phyloP scores from a whole-genome alignment of 2,797 vertebrate genomes.

The Myiothlypis chrysogaster region DNA sequence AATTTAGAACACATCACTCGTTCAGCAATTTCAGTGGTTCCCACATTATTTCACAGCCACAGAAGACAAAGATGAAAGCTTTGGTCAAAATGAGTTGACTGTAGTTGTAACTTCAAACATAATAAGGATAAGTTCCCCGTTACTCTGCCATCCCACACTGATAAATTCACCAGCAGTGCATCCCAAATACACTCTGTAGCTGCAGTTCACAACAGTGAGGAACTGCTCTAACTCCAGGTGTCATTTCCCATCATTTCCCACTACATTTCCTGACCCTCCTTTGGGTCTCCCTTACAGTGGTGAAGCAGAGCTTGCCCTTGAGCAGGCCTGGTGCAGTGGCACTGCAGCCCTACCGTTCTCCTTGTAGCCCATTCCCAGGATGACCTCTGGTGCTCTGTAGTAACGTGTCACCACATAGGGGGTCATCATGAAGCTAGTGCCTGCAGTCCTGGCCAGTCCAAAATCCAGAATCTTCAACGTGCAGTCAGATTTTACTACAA shows the following conservation, averaged over 20 bases:
- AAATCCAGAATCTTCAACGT: constrained; percentile 99
- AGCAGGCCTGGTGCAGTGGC: not conserved
- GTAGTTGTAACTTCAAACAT: not conserved
- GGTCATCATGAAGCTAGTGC: constrained; percentile 99
- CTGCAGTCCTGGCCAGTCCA: constrained; percentile 94
- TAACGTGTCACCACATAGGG: constrained; percentile 98
- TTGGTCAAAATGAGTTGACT: not conserved
- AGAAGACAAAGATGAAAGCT: not conserved
- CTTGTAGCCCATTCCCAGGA: constrained; percentile 99
- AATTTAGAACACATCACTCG: not conserved
- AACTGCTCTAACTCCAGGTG: not conserved
- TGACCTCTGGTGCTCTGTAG: constrained; percentile 98
- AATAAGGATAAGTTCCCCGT: not conserved
- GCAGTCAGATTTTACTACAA: constrained; percentile 98
- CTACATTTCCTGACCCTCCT: not conserved
- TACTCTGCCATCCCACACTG: not conserved
- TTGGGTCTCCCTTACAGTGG: not conserved
- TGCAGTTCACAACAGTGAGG: not conserved
- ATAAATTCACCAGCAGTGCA: not conserved
- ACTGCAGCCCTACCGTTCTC: constrained; percentile 89
- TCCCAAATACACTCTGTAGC: not conserved
- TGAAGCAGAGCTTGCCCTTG: not conserved
- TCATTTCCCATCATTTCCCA: not conserved
- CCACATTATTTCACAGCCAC: not conserved
- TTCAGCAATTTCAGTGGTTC: not conserved